Percentiles rank a stretch among this genome's conserved stretches.
Conservation (phyloP, 2,797 vertebrate genomes). For the Eidolon dupreanum region DNA sequence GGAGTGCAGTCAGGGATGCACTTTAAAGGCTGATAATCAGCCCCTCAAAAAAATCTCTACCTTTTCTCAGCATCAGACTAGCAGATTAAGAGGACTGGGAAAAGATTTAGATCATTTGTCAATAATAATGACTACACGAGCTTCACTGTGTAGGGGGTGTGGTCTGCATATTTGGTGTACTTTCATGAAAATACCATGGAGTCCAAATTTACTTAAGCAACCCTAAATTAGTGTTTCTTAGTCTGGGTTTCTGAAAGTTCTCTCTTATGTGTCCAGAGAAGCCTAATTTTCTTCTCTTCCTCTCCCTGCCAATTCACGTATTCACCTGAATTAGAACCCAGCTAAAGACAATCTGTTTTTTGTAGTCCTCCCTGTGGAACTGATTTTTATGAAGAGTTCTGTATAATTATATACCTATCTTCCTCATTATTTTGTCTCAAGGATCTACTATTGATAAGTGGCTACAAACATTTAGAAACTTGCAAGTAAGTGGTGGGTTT, state of each 20-base stretch:
- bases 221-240: not conserved
- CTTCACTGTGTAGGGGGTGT: not conserved
- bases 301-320: not conserved
- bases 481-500: not conserved
- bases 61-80: not conserved
- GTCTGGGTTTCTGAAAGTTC: not conserved
- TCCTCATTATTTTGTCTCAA: constrained; percentile 45
- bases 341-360: not conserved
- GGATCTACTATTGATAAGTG: not conserved
- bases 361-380: not conserved
- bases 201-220: not conserved
- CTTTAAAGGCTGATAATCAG: constrained; percentile 1
- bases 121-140: not conserved
- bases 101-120: not conserved
- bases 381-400: constrained; percentile 3
- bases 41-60: not conserved
- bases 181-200: not conserved
- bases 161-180: not conserved
- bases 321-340: not conserved
- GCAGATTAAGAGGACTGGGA: not conserved
- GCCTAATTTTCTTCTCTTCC: not conserved
- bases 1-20: not conserved
- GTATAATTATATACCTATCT: not conserved
- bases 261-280: not conserved
- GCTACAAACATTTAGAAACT: constrained; percentile 20